Evolutionary conservation across 2,113 vertebrate species (phyloP).

Genomic region (Sigmodon hispidus): DNA sequence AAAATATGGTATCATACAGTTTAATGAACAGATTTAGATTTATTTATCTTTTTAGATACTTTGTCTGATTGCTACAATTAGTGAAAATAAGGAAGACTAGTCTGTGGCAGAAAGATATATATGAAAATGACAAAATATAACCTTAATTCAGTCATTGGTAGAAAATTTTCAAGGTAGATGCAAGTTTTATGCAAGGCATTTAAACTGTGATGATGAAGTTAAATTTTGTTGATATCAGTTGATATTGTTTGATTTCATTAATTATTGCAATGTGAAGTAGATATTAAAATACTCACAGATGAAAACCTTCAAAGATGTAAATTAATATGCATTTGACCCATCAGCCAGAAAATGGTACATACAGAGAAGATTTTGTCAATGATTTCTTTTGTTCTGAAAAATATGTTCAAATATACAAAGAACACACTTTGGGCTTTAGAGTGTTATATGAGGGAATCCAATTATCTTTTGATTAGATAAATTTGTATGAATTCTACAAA

Average conservation of each 20-base stretch:
- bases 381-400: neutral
- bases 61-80: neutral
- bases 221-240: constrained; percentile 3
- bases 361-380: neutral
- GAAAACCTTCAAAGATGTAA: constrained; percentile 48
- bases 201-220: neutral
- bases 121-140: constrained; percentile 21
- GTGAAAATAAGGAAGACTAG: constrained; percentile 58
- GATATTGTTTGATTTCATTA: constrained; percentile 45
- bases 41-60: constrained; percentile 34
- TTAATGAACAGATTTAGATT: neutral
- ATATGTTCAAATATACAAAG: constrained; percentile 18
- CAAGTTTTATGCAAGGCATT: neutral
- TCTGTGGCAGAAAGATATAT: neutral
- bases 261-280: neutral
- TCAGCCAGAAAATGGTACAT: neutral
- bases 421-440: neutral
- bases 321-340: neutral
- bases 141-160: neutral
- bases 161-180: constrained; percentile 3
- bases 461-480: neutral
- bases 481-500: neutral
- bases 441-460: neutral
- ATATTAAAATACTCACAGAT: constrained; percentile 9
- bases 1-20: constrained; percentile 25